Evolutionary conservation across 1,140 invertebrate genomes (phyloP).

Genomic region (Meloidogyne hapla): DNA sequence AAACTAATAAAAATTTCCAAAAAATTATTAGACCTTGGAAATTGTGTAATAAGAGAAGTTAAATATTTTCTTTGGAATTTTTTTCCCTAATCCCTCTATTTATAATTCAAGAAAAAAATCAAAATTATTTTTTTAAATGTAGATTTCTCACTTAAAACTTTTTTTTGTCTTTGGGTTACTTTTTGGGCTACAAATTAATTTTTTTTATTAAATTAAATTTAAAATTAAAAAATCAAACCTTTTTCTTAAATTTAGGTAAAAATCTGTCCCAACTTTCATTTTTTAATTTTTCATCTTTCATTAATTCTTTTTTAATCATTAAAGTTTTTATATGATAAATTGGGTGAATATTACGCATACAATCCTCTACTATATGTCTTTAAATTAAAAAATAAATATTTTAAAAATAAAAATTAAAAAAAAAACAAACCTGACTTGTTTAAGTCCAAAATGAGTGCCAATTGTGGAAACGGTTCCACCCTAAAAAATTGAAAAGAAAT

Average conservation of each 20-base stretch:
- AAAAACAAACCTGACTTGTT: slow-evolving; percentile 71
- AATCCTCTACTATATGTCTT: slow-evolving; percentile 86
- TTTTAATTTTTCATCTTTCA: slow-evolving; percentile 80
- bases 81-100: no score
- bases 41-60: no score
- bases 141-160: neutral
- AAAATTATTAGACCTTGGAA: no score
- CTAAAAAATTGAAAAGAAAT: slow-evolving; percentile 31
- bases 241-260: slow-evolving; percentile 89
- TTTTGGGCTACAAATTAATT: no score
- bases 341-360: slow-evolving; percentile 99
- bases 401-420: slow-evolving; percentile 7
- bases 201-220: neutral
- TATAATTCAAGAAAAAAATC: no score
- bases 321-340: slow-evolving; percentile 97
- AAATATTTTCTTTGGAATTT: no score
- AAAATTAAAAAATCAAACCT: slow-evolving; percentile 67
- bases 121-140: no score
- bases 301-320: slow-evolving; percentile 94
- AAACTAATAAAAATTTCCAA: no score
- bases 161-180: no score
- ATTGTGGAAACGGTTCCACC: slow-evolving; percentile 95
- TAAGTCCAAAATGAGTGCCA: slow-evolving; percentile 88
- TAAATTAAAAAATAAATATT: slow-evolving; percentile 34
- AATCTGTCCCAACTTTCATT: slow-evolving; percentile 97